Evolutionary conservation across 1,140 invertebrate genomes (phyloP).

Genomic region (Tachypleus tridentatus): DNA sequence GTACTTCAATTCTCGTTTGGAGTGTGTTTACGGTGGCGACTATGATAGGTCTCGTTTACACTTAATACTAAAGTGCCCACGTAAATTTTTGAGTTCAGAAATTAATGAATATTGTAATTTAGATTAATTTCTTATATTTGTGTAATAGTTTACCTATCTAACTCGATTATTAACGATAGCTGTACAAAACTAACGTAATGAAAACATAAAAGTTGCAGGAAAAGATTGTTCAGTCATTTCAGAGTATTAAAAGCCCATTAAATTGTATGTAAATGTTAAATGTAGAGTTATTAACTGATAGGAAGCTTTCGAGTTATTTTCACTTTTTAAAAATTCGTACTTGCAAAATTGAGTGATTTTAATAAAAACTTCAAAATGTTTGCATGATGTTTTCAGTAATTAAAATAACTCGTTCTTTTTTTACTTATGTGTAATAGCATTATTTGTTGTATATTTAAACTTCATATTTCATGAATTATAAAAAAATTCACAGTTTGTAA

Average conservation of each 20-base stretch:
- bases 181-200: not conserved
- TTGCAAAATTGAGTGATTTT: not conserved
- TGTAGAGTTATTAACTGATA: no score
- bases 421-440: not conserved
- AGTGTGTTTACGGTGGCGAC: slow-evolving; percentile 69
- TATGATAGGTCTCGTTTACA: slow-evolving; percentile 50
- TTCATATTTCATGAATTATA: not conserved
- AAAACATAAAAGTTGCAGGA: no score
- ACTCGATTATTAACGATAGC: not conserved
- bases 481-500: not conserved
- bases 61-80: not conserved
- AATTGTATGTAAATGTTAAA: no score
- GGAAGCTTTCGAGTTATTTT: no score
- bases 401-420: not conserved
- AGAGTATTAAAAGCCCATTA: no score
- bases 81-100: not conserved
- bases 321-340: no score
- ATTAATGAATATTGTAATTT: not conserved
- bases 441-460: not conserved
- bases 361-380: not conserved
- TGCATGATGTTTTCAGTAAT: not conserved
- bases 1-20: slow-evolving; percentile 49
- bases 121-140: not conserved
- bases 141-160: not conserved
- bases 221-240: no score